These are phyloP conservation scores for Pipistrellus pygmaeus DNA, from an alignment of 2,797 vertebrate species.

Conservation along the genomic window DNA sequence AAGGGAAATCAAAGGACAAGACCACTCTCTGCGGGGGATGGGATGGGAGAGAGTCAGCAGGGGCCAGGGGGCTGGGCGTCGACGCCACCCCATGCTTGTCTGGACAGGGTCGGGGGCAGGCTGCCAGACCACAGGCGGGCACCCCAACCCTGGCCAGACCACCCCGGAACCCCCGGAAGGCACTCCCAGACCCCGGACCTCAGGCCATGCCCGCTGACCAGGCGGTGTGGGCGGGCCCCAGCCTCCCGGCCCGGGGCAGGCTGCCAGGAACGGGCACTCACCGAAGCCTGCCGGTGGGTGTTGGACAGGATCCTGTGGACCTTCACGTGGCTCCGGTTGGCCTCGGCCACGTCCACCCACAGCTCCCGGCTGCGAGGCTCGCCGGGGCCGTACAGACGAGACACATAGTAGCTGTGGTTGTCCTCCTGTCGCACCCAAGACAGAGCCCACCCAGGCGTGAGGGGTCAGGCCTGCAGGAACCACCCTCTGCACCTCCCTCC, in stretches of 20 bases:
- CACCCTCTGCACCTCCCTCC: not conserved
- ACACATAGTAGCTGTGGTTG: conserved; percentile 93
- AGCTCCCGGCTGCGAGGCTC: conserved; percentile 88
- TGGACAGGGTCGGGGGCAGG: not conserved
- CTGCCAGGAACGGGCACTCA: conserved; percentile 84
- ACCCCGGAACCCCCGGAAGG: not conserved
- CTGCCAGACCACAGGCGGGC: not conserved
- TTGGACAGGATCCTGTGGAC: conserved; percentile 95
- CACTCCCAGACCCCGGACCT: not conserved
- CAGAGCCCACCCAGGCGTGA: not conserved
- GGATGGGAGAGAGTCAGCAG: not conserved
- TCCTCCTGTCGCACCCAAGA: conserved; percentile 89
- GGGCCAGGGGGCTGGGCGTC: not conserved
- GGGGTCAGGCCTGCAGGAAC: not conserved
- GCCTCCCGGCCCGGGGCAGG: not conserved
- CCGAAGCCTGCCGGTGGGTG: conserved; percentile 94
- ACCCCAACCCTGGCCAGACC: not conserved
- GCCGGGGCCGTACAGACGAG: conserved; percentile 88
- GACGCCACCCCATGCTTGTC: conserved; percentile 81
- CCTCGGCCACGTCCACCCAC: conserved; percentile 91
- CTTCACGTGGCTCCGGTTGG: conserved; percentile 90
- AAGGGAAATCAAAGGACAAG: conserved; percentile 97
- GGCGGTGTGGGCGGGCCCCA: not conserved
- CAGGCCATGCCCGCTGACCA: not conserved
- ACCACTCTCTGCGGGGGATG: conserved; percentile 90